Conservation (phyloP, 2,888 invertebrate species). For the Nomada ferruginata region DNA sequence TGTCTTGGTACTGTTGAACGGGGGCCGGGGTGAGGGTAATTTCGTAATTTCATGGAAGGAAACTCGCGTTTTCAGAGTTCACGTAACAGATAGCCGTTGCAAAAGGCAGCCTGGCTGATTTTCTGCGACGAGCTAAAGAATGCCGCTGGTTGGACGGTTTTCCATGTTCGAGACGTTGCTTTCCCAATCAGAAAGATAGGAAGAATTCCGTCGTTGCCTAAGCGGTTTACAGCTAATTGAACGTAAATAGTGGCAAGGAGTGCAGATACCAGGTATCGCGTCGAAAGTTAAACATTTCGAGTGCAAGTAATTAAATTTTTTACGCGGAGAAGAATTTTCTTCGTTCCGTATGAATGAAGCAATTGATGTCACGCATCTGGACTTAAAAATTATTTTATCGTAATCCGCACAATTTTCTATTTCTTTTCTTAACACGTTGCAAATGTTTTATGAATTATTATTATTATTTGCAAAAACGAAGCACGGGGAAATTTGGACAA, state of each 20-base stretch:
- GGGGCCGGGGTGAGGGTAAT: slow-evolving; percentile 20
- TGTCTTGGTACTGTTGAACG: neutral
- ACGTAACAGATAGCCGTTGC: slow-evolving; percentile 34
- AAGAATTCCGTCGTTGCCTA: slow-evolving; percentile 45
- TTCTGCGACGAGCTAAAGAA: slow-evolving; percentile 50
- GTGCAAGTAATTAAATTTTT: too few relatives aligned
- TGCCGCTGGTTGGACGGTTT: slow-evolving; percentile 45
- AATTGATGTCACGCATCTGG: too few relatives aligned
- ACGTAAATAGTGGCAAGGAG: slow-evolving; percentile 31
- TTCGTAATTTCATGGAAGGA: slow-evolving; percentile 41
- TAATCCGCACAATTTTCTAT: too few relatives aligned
- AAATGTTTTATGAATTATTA: too few relatives aligned
- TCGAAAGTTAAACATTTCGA: too few relatives aligned
- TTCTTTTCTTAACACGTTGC: too few relatives aligned
- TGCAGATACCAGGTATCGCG: too few relatives aligned
- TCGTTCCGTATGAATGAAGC: too few relatives aligned
- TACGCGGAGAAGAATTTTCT: too few relatives aligned
- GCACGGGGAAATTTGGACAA: neutral
- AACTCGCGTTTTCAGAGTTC: slow-evolving; percentile 35
- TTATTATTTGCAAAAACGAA: neutral
- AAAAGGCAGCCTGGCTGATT: slow-evolving; percentile 46
- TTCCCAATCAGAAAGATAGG: slow-evolving; percentile 60
- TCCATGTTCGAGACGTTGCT: slow-evolving; percentile 57
- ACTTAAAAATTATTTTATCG: too few relatives aligned
- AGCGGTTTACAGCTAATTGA: slow-evolving; percentile 64